Evolutionary conservation across 2,797 vertebrate genomes (phyloP), one percentile per base, ranked within the genome.

Genomic region (Syncerus caffer): DNA sequence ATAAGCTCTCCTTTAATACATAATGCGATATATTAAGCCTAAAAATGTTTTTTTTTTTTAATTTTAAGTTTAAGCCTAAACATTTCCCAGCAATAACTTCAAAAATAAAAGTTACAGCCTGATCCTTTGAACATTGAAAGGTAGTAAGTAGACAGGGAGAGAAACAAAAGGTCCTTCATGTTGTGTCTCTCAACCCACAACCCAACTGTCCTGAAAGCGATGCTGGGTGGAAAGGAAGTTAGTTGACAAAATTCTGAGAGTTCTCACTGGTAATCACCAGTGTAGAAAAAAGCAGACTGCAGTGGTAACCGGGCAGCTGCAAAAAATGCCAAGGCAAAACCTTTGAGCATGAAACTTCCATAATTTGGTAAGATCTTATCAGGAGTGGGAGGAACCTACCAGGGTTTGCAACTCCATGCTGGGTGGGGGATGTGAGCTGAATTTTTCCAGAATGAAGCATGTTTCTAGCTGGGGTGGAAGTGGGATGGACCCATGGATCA

Each of bases 1-100:
- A 83, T 89, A 82, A 96, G 38, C n/a, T 31, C 58, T 64, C 92
- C 79, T 93, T 60, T 86, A 85, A 86, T 80, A 84, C 11, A 13
- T 89, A 82, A 88, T 51, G 34, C 25, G 50, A 96, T 82, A n/a
- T 93, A 85, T 88, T 62, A 85, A 92, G 67, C 27, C 47, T 95
- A 64, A 95, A 93, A 92, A 12, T 4, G 2, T 2, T 21, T 38
- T 21, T 6, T 31, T 13, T 67, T 67, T n/a, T 17, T 0, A 10
- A 34, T 34, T 34, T 38, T 71, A 71, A 71, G 34, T 38, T 71
- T 71, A 38, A 71, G 4, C 64, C n/a, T 71, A 71, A 71, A 71
- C 9, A 71, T 51, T 89, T 60, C 47, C 38, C 51, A 92, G 7
- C 55, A 83, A 82, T 83, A 88, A 16, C 53, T 11, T 76, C 19